These are phyloP conservation scores for Egretta garzetta DNA, from an alignment of 2,113 vertebrate species.

Conservation along the genomic window DNA sequence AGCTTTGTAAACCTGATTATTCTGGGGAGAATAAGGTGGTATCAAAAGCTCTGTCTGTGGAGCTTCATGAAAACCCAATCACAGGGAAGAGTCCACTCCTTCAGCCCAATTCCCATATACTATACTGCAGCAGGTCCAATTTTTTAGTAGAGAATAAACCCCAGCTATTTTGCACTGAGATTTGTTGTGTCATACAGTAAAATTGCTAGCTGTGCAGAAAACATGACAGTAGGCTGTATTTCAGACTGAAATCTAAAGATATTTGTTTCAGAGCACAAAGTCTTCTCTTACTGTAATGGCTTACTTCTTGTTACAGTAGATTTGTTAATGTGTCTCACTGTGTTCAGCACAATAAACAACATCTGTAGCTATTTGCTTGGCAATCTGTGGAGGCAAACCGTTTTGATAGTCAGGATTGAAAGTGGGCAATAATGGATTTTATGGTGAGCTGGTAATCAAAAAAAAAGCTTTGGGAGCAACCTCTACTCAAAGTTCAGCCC, in stretches of 20 bases:
- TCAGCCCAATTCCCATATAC: neutral
- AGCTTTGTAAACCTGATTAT: neutral
- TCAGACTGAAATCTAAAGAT: neutral
- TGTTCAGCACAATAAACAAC: slow-evolving; percentile 4
- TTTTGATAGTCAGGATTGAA: neutral
- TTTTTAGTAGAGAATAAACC: neutral
- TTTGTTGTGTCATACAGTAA: neutral
- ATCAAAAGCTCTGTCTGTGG: neutral
- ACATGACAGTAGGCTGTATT: neutral
- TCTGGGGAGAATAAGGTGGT: neutral
- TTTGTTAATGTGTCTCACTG: neutral
- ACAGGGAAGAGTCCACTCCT: neutral
- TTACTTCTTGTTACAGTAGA: slow-evolving; percentile 9
- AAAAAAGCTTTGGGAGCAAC: neutral
- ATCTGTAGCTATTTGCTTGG: neutral
- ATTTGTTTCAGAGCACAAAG: neutral
- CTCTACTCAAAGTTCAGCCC: neutral
- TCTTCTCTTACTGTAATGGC: neutral
- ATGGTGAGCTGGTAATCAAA: neutral
- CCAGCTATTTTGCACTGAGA: neutral
- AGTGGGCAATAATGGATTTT: neutral
- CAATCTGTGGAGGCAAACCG: neutral
- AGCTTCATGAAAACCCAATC: neutral
- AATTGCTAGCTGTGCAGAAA: neutral
- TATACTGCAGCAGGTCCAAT: neutral